Evolutionary conservation across 1,140 invertebrate species (phyloP), one percentile per base, ranked within the genome.

Genomic region (Drosophila persimilis): DNA sequence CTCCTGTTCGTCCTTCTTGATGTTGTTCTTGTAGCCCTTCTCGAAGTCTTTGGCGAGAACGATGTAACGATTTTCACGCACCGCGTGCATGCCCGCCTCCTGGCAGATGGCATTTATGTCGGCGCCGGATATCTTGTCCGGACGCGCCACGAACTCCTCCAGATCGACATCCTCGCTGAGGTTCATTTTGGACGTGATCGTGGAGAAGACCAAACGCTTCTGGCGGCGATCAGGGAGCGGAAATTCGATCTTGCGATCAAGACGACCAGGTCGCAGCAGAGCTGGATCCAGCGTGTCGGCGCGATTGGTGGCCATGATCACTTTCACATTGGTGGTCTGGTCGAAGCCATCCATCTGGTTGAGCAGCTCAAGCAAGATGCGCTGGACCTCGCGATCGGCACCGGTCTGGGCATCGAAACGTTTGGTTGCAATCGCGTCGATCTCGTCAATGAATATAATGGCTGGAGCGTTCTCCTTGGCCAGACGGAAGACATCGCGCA

Each of bases 291-390:
- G 92, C 2, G 99, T 99, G 90, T 99, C 99, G 24, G 98, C 98
- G 35, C 90, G 77, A 71, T 99, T 99, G 1, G 99, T 99, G 2
- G 99, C 99, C 99, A 99, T 99, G 46, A 99, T 99, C 13, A 99
- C 98, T 94, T 99, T 99, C 15, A 99, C 99, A 93, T 99, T 99
- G 17, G 99, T 99, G 3, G 98, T 99, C 92, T 99, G 98, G 94
- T 99, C 99, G 93, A 99, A 99, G 54, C 99, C 99, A 93, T 99
- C 99, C 99, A 99, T 99, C 93, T 99, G 99, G 93, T 99, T 99
- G 0, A 99, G 93, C 9, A 99, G 93, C 90, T 99, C 99, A 3
- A 99, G 92, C 3, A 99, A 92, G 92, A 99, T 99, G 92, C 99
- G 95, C 92, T 99, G 99, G 0, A 99, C 99, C 93, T 99, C 99